Percentiles rank a stretch among this genome's conserved stretches.
phyloP scores from a whole-genome alignment of 2,797 vertebrate genomes.

The Pangasius djambal region DNA sequence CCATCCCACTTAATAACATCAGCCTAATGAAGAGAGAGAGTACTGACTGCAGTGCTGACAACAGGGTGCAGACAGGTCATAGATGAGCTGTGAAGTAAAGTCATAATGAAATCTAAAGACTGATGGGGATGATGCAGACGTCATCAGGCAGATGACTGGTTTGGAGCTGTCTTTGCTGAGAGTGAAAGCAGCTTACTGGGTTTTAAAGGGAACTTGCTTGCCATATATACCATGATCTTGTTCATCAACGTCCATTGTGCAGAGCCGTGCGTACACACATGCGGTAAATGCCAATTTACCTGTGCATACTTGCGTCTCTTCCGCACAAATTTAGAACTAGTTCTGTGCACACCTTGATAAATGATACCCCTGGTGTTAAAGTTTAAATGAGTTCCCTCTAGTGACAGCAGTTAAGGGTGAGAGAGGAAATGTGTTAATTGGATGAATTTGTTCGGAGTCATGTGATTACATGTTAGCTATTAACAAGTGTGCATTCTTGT shows the following conservation, averaged over 20 bases:
- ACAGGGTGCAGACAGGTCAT: background rate
- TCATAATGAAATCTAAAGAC: background rate
- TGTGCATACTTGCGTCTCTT: background rate
- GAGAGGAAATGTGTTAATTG: no score
- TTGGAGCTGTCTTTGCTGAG: no score
- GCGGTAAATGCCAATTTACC: no score
- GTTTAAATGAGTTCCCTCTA: no score
- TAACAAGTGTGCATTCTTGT: no score
- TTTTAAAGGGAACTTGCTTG: background rate
- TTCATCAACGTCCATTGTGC: background rate
- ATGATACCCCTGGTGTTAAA: no score
- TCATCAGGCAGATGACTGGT: no score
- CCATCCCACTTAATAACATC: background rate
- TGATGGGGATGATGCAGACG: background rate
- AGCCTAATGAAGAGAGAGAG: background rate
- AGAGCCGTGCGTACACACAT: background rate
- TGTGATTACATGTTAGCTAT: no score
- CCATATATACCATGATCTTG: background rate
- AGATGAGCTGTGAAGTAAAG: background rate
- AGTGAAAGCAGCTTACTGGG: background rate
- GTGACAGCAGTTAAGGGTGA: no score
- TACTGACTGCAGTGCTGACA: background rate
- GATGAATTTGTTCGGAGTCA: no score
- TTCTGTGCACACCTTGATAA: no score
- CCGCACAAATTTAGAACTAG: background rate